These are phyloP conservation scores for Trochalopteron elliotii DNA, from an alignment of 2,113 vertebrate genomes.

Conservation along the genomic window DNA sequence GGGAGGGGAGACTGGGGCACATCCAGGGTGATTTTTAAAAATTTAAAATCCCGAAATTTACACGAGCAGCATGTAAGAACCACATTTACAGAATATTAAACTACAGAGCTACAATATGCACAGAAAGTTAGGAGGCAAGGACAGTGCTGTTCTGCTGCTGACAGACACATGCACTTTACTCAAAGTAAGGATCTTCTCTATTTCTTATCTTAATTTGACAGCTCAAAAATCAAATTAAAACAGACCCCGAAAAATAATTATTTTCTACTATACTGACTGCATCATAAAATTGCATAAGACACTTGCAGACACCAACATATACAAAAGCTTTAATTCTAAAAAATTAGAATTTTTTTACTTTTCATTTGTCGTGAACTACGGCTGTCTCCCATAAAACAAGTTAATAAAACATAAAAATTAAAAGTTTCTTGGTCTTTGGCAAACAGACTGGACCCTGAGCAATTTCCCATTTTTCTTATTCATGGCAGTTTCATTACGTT, in stretches of 20 bases:
- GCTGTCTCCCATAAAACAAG: background rate
- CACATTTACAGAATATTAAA: background rate
- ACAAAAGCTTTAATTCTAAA: background rate
- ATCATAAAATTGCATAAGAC: background rate
- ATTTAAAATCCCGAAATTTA: background rate
- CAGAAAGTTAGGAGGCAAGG: background rate
- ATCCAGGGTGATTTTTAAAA: background rate
- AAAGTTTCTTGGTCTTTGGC: background rate
- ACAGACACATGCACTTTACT: background rate
- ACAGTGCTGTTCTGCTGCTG: background rate
- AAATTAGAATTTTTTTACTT: background rate
- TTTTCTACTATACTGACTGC: background rate
- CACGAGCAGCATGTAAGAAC: background rate
- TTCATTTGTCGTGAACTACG: background rate
- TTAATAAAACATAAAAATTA: background rate
- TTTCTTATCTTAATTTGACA: background rate
- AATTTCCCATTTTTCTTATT: background rate
- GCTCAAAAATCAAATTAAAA: background rate
- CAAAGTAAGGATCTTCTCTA: background rate
- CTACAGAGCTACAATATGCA: background rate
- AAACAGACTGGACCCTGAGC: background rate
- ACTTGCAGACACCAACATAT: background rate
- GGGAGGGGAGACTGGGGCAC: background rate
- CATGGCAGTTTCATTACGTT: constrained; percentile 17
- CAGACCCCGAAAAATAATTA: background rate